Evolutionary conservation across 2,113 vertebrate species (phyloP), one percentile per base, ranked within the genome.

Genomic region (Misgurnus mizolepis): DNA sequence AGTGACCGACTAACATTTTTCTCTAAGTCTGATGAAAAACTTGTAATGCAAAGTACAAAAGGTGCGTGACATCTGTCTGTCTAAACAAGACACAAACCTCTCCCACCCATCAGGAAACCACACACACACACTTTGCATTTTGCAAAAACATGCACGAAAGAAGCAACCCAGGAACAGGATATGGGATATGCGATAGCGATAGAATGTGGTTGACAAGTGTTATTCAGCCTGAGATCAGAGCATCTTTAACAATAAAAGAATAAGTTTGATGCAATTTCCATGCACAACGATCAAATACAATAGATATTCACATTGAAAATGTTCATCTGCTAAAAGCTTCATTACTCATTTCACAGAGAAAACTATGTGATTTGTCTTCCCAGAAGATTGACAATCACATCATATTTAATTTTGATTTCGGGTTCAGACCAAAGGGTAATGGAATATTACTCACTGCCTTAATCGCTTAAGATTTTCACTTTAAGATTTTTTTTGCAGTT

Each of bases 161-260:
- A 86, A 79, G 75, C 73, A 88, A 88, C 84, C 82, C 88, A 83
- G 79, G 81, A 79, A 90, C 86, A 88, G 88, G 85, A 88, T 84
- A 89, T 82, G 87, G 87, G 83, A 88, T 87, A 88, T 84, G 80
- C 85, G 80, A 90, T 85, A 84, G 83, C 85, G 82, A 89, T 81
- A 89, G 79, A 80, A 65, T 88, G 89, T 69, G 87, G 88, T 87
- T 88, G 84, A 69, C 89, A 78, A 80, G 27, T 66, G 70, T 83
- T 79, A 73, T 80, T 71, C 62, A 67, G 62, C 47, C 74, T 66
- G 17, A 64, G 58, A 58, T 65, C 40, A 76, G 34, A 69, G 65
- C 7, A n/a, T 55, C 27, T 40, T 10, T 76, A 60, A 84, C 75
- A 67, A 72, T 66, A 71, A 74, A 76, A 11, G 15, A 9, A 18